Evolutionary conservation across 2,888 invertebrate genomes (phyloP), one percentile per base, ranked within the genome.

Genomic region (Brachyptera putata): DNA sequence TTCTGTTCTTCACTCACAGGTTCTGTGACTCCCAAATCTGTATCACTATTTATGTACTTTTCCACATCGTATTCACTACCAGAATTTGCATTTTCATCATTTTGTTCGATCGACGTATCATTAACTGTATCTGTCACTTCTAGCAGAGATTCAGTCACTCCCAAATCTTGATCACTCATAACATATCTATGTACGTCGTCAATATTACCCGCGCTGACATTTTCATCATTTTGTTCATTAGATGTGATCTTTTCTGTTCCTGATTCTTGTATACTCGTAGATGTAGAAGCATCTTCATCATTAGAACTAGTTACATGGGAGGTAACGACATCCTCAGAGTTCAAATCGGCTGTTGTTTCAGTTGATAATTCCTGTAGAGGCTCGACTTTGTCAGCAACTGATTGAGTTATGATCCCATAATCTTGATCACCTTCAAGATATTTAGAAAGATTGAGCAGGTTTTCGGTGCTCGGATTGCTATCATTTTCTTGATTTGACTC

Each of bases 201-300:
- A 16, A 25, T 26, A 24, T 56, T n/a, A n/a, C n/a, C n/a, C n/a
- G n/a, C 3, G 26, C 18, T 50, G 39, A 22, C 1, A 63, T 25
- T n/a, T 48, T 58, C 11, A 59, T 58, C 0, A 50, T 5, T 5
- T 64, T 62, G 68, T 70, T 9, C 72, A 63, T 49, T 75, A 77
- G 34, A 76, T 67, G 3, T 76, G 56, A 18, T 26, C 16, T 18
- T 58, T 3, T 58, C 26, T 36, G 30, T 2, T 21, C 5, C 39
- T 9, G 37, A 11, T 26, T 37, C 22, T 22, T 36, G 24, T n/a
- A 13, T 53, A 36, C 16, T 55, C 7, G 53, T n/a, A n/a, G n/a
- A n/a, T n/a, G n/a, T n/a, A 24, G 14, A 57, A 13, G 41, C 41
- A 21, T 41, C 41, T 16, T 41, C 41, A 21, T 41, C 41, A 41